A percentile compares a stretch with the other conserved stretches of the same genome.
Evolutionary conservation across 2,113 vertebrate genomes (phyloP).

Genomic region (Cheilinus undulatus): DNA sequence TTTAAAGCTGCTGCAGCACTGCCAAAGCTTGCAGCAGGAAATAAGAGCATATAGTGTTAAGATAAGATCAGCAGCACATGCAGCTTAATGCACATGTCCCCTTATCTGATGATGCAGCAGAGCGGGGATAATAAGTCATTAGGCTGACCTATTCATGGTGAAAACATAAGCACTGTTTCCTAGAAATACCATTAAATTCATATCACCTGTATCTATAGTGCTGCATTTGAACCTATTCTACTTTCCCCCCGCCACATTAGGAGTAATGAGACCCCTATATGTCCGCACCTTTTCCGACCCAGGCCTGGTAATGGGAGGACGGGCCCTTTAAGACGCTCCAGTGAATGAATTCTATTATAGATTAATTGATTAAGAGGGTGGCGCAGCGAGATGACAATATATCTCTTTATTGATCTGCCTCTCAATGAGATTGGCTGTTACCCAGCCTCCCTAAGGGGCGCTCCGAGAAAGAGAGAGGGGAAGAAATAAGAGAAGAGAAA

Average conservation of each 20-base stretch:
- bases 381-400: slow-evolving; percentile 78
- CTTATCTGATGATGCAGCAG: slow-evolving; percentile 50
- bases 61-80: slow-evolving; percentile 47
- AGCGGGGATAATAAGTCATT: slow-evolving; percentile 55
- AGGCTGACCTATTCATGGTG: neutral
- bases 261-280: slow-evolving; percentile 41
- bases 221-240: slow-evolving; percentile 14
- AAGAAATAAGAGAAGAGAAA: slow-evolving; percentile 32
- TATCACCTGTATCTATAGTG: slow-evolving; percentile 47
- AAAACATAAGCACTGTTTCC: slow-evolving; percentile 39
- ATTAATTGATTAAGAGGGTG: slow-evolving; percentile 85
- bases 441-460: slow-evolving; percentile 66
- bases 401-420: slow-evolving; percentile 84
- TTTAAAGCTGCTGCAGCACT: neutral
- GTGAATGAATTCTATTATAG: slow-evolving; percentile 79
- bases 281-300: slow-evolving; percentile 47
- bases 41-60: slow-evolving; percentile 36
- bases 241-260: slow-evolving; percentile 38
- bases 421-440: slow-evolving; percentile 80
- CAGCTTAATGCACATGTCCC: slow-evolving; percentile 8
- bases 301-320: slow-evolving; percentile 42
- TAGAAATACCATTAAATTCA: slow-evolving; percentile 38
- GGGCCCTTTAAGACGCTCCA: slow-evolving; percentile 73
- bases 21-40: slow-evolving; percentile 16
- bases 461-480: slow-evolving; percentile 1